Conservation (phyloP, 2,888 invertebrate species). For the Lasiommata megera region DNA sequence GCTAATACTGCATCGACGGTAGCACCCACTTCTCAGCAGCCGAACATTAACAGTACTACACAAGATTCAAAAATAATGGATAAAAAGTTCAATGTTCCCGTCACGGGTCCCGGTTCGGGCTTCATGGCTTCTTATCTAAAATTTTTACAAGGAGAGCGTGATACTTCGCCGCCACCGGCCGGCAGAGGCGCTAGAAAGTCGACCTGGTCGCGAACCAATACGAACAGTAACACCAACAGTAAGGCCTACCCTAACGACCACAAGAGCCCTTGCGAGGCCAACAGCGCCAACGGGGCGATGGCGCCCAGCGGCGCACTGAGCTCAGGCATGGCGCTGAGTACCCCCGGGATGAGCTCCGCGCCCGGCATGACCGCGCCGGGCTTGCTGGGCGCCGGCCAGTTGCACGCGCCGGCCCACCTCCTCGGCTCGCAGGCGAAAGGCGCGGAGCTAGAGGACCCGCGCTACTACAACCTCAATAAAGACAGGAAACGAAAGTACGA, state of each 20-base stretch:
- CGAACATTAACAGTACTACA: slow-evolving; percentile 71
- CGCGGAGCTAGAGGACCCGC: slow-evolving; percentile 85
- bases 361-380: slow-evolving; percentile 64
- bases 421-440: slow-evolving; percentile 61
- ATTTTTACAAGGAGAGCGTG: slow-evolving; percentile 91
- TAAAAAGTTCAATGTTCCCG: slow-evolving; percentile 82
- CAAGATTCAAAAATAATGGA: slow-evolving; percentile 79
- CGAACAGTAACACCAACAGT: slow-evolving; percentile 64
- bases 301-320: slow-evolving; percentile 56
- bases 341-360: slow-evolving; percentile 61
- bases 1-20: slow-evolving; percentile 75
- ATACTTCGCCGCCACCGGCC: slow-evolving; percentile 89
- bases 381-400: slow-evolving; percentile 70
- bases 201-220: slow-evolving; percentile 82
- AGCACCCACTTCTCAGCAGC: slow-evolving; percentile 78
- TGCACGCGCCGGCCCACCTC: slow-evolving; percentile 61
- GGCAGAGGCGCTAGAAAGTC: slow-evolving; percentile 85
- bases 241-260: slow-evolving; percentile 66
- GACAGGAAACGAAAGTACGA: slow-evolving; percentile 86
- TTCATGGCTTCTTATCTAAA: slow-evolving; percentile 94
- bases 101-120: slow-evolving; percentile 84
- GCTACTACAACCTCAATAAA: slow-evolving; percentile 87
- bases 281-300: slow-evolving; percentile 71
- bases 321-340: slow-evolving; percentile 55
- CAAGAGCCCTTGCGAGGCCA: slow-evolving; percentile 62